Evolutionary conservation across 2,113 vertebrate genomes (phyloP), one percentile per base, ranked within the genome.

Genomic region (Opisthocomus hoazin): DNA sequence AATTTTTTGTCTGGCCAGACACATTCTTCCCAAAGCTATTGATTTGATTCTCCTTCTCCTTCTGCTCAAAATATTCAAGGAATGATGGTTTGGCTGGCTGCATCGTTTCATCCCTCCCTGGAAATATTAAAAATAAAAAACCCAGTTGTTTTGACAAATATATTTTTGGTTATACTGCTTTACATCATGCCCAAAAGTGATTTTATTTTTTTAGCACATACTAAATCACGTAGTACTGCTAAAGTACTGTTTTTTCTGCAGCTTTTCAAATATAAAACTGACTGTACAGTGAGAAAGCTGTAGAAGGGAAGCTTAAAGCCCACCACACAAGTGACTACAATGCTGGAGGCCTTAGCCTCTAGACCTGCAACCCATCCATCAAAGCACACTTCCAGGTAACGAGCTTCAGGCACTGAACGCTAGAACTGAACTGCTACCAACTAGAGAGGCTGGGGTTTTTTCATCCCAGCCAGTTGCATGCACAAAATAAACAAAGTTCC

Each of bases 31-130:
- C 98, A 46, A 98, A 98, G 93, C 96, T 98, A 97, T 98, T 99
- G 82, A 98, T 98, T 89, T 98, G 98, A 92, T 97, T 98, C 96
- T 99, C 99, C 96, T 99, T 99, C 95, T 99, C 99, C 84, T 99
- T 99, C 97, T 99, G 99, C 96, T 99, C 99, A 95, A 99, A 99
- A 97, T 99, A 99, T 95, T 99, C 98, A 56, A 99, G 98, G 97
- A 99, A 99, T 89, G 99, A 99, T 10, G 99, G 99, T 92, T 98
- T 99, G 94, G 98, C 97, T 23, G 98, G 98, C 94, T 99, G 98
- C 97, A 99, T 97, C 0, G 98, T 99, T 96, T 99, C 99, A 57
- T 98, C 98, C 73, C 98, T 98, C 97, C 99, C 99, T 99, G 93
- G 71, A 98, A 91, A 77, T 66, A 90, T 66, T 30, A 73, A 68